Conservation (phyloP, 2,888 invertebrate species). For the Philopedon plagiatum region DNA sequence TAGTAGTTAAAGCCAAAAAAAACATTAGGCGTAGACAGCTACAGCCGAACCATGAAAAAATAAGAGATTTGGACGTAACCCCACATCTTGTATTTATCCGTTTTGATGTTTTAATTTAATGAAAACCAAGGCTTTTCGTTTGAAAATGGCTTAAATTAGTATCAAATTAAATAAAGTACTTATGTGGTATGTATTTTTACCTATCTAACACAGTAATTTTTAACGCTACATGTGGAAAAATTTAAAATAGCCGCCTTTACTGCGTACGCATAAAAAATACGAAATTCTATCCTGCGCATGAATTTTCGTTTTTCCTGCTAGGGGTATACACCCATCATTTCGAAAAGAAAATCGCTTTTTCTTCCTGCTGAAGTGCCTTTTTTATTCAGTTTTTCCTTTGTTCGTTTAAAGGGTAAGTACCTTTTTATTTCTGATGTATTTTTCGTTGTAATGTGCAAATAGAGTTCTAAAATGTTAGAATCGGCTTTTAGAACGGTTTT, state of each 20-base stretch:
- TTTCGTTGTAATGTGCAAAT: not conserved
- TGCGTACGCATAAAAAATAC: constrained; percentile 17
- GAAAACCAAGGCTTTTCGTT: too few species aligned
- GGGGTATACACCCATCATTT: constrained; percentile 38
- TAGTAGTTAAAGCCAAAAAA: too few species aligned
- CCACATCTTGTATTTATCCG: too few species aligned
- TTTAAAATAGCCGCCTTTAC: constrained; percentile 2
- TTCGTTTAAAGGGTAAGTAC: constrained; percentile 16
- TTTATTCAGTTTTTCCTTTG: constrained; percentile 3
- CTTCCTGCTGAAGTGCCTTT: constrained; percentile 2
- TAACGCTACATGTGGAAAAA: too few species aligned
- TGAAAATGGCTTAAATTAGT: too few species aligned
- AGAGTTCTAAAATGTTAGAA: not conserved
- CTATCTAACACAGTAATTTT: too few species aligned
- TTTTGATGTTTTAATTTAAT: too few species aligned
- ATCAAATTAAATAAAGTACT: too few species aligned
- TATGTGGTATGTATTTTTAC: too few species aligned
- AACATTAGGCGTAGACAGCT: too few species aligned
- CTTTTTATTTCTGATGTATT: not conserved
- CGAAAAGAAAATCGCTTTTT: constrained; percentile 17
- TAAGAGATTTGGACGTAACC: too few species aligned
- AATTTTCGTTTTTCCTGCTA: not conserved
- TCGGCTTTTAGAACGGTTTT: not conserved
- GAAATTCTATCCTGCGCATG: not conserved
- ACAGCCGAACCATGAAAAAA: too few species aligned